Percentiles rank a stretch among this genome's conserved stretches.
These are phyloP conservation scores for Ypsolopha sequella DNA, from an alignment of 2,888 invertebrate genomes.

Conservation along the genomic window DNA sequence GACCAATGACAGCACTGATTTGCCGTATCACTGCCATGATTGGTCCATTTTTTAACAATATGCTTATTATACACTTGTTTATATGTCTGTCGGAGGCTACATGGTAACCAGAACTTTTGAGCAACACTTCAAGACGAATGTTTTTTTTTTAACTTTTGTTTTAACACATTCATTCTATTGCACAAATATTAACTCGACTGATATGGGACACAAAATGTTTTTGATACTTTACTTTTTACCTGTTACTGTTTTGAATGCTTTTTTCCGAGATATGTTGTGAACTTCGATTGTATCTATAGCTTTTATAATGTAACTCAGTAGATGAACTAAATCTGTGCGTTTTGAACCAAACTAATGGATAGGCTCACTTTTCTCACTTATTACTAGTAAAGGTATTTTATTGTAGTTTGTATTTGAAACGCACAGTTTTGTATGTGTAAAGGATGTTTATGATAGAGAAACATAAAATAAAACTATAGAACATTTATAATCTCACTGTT, in stretches of 20 bases:
- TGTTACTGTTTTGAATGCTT: conserved; percentile 43
- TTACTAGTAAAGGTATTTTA: not conserved
- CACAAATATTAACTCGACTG: conserved; percentile 65
- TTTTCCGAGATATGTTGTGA: not conserved
- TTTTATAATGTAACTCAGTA: conserved; percentile 1
- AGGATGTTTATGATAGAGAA: not conserved
- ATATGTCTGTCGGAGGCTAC: conserved; percentile 68
- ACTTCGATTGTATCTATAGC: not conserved
- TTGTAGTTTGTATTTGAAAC: not conserved
- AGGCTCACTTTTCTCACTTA: not conserved
- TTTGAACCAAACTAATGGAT: not conserved
- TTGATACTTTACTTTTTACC: conserved; percentile 64
- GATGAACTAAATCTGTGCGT: not conserved
- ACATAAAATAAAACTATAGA: not conserved
- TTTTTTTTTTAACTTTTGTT: conserved; percentile 22
- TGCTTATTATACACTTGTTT: conserved; percentile 59
- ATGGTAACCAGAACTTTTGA: conserved; percentile 60
- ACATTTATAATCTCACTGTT: conserved; percentile 1
- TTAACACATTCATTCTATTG: conserved; percentile 24
- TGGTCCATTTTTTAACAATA: conserved; percentile 65
- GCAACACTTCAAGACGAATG: conserved; percentile 66
- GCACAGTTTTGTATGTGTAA: not conserved
- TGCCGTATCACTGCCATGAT: conserved; percentile 62
- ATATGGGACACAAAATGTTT: conserved; percentile 68
- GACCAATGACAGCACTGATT: conserved; percentile 67